These are phyloP conservation scores for Eristalinus aeneus DNA, from an alignment of 2,888 invertebrate genomes.

Conservation along the genomic window DNA sequence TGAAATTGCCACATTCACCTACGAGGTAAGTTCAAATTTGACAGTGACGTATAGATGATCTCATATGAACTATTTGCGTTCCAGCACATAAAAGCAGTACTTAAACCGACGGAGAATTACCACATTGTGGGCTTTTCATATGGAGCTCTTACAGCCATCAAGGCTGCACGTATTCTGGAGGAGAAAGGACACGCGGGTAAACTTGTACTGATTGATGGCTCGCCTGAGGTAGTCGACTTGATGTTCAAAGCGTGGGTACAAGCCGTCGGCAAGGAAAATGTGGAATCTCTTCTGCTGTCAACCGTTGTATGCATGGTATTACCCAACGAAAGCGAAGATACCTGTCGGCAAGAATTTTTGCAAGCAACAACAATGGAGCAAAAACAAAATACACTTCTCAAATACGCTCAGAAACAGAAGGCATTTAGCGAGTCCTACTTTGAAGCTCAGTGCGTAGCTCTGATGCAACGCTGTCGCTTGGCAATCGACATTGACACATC, in stretches of 20 bases:
- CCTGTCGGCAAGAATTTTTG: constrained; percentile 79
- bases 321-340: constrained; percentile 77
- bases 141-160: constrained; percentile 89
- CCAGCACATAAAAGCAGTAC: constrained; percentile 84
- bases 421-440: constrained; percentile 80
- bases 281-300: constrained; percentile 76
- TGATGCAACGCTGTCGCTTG: constrained; percentile 83
- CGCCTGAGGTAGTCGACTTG: constrained; percentile 86
- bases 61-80: constrained; percentile 60
- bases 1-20: constrained; percentile 74
- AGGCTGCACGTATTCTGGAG: constrained; percentile 88
- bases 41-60: not conserved
- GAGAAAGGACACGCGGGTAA: constrained; percentile 84
- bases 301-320: constrained; percentile 75
- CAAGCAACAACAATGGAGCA: constrained; percentile 83
- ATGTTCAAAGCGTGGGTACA: constrained; percentile 74
- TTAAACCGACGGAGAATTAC: constrained; percentile 84
- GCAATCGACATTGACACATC: constrained; percentile 81
- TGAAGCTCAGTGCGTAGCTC: constrained; percentile 77
- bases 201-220: constrained; percentile 90
- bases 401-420: constrained; percentile 79
- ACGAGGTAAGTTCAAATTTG: constrained; percentile 73
- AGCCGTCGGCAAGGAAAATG: constrained; percentile 74
- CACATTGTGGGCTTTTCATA: constrained; percentile 93
- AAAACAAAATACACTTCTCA: constrained; percentile 82